Base-by-base conservation (phyloP, 1,140 invertebrate species). In the Drosophila hydei region DNA sequence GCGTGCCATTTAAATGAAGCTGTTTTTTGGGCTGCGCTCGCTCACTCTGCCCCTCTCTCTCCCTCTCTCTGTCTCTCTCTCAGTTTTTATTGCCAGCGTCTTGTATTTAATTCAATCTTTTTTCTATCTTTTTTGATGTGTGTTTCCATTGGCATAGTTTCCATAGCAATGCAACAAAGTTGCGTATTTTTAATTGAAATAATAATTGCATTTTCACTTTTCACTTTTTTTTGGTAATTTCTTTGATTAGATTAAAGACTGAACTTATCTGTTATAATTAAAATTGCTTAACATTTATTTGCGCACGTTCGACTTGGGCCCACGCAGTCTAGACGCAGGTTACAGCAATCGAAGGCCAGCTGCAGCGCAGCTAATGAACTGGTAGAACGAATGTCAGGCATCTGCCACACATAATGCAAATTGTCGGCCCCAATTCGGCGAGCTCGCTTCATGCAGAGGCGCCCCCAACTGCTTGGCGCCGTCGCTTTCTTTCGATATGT, bases 1-100 rank as follows among this genome's bases (percentile, higher is more conserved):
- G 77, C 81, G 81, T 85, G 81, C 81, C 75, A 87, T 85, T 87
- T 75, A 85, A 85, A 85, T 85, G 81, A 85, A 85, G 81, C 81
- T 85, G 81, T 85, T 50, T 55, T 56, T 60, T 62, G 25, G 14
- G n/a, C 14, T 47, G 9, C 9, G 58, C 62, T n/a, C 4, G 6
- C 23, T 6, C 3, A 1, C 45, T 7, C 45, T 25, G 21, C 7
- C 45, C 12, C 18, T 12, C 45, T 23, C 21, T 47, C 19, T 47
- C 43, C n/a, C 21, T 16, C 21, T 14, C 19, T n/a, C 45, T 23
- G 1, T 9, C 9, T 45, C n/a, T 40, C 16, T 43, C 16, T 25
- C 11, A 2, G 14, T 69, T 68, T 70, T 52, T 75, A 55, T 73
- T 69, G 64, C 63, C 43, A 50, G 58, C 19, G 64, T 56, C 77